Conservation (phyloP, 1,140 invertebrate species). For the Sweltsa coloradensis region DNA sequence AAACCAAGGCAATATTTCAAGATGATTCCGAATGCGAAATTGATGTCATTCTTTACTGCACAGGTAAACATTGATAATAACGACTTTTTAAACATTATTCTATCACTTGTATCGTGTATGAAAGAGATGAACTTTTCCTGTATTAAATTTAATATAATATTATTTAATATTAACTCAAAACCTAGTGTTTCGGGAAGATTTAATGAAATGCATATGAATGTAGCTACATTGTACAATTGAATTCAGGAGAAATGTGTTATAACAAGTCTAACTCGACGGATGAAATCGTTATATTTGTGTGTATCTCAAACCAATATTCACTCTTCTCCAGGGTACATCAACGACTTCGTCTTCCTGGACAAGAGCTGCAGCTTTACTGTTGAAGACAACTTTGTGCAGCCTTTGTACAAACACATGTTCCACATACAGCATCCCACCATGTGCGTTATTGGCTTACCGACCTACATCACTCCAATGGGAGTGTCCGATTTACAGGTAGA, state of each 20-base stretch:
- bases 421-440: conserved; percentile 57
- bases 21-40: conserved; percentile 21
- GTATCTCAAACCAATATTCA: too few relatives aligned
- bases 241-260: too few relatives aligned
- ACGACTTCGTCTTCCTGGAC: conserved; percentile 51
- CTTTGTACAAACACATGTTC: conserved; percentile 62
- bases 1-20: conserved; percentile 15
- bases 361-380: conserved; percentile 40
- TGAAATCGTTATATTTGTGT: too few relatives aligned
- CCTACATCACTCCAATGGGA: conserved; percentile 48
- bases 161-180: conserved; percentile 15
- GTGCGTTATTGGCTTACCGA: conserved; percentile 56
- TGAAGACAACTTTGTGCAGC: conserved; percentile 46
- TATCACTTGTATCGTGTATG: neutral
- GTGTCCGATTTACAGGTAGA: conserved; percentile 56
- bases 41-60: conserved; percentile 35
- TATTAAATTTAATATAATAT: conserved; percentile 4
- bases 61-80: conserved; percentile 20
- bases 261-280: too few relatives aligned
- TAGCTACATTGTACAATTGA: too few relatives aligned
- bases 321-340: conserved; percentile 57
- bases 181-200: too few relatives aligned
- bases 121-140: neutral
- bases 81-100: neutral
- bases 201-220: too few relatives aligned